Evolutionary conservation across 2,797 vertebrate genomes (phyloP).

Genomic region (Gastrophryne carolinensis): DNA sequence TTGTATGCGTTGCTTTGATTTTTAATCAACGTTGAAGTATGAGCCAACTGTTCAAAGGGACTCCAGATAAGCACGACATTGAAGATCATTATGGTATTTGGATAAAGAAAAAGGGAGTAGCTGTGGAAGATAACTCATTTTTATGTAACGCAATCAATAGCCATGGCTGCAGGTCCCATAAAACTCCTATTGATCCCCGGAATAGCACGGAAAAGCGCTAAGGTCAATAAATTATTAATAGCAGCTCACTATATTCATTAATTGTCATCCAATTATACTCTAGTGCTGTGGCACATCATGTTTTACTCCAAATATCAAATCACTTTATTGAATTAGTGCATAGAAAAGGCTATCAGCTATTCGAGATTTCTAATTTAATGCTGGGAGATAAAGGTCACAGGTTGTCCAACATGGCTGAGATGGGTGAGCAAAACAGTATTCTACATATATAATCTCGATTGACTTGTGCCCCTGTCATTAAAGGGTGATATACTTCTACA

Average conservation of each 20-base stretch:
- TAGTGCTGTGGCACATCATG: slow-evolving; percentile 1
- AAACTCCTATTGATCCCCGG: slow-evolving; percentile 27
- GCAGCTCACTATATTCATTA: slow-evolving; percentile 23
- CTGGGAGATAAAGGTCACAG: neutral
- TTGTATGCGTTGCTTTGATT: neutral
- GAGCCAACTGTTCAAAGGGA: neutral
- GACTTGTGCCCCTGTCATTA: neutral
- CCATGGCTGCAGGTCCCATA: slow-evolving; percentile 26
- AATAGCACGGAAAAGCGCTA: slow-evolving; percentile 32
- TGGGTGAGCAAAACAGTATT: neutral
- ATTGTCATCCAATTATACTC: slow-evolving; percentile 34
- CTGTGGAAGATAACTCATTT: slow-evolving; percentile 38
- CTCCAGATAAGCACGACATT: slow-evolving; percentile 20
- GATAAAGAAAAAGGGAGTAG: neutral
- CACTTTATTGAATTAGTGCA: neutral
- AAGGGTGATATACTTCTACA: neutral
- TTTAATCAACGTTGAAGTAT: slow-evolving; percentile 13
- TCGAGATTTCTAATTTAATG: neutral
- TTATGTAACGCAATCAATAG: slow-evolving; percentile 41
- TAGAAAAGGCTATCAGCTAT: neutral
- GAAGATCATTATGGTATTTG: slow-evolving; percentile 30
- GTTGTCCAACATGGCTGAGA: neutral
- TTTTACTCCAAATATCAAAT: neutral
- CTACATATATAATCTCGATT: neutral
- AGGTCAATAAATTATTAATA: slow-evolving; percentile 37